Evolutionary conservation across 2,797 vertebrate species (phyloP).

Genomic region (Lutjanus argentimaculatus): DNA sequence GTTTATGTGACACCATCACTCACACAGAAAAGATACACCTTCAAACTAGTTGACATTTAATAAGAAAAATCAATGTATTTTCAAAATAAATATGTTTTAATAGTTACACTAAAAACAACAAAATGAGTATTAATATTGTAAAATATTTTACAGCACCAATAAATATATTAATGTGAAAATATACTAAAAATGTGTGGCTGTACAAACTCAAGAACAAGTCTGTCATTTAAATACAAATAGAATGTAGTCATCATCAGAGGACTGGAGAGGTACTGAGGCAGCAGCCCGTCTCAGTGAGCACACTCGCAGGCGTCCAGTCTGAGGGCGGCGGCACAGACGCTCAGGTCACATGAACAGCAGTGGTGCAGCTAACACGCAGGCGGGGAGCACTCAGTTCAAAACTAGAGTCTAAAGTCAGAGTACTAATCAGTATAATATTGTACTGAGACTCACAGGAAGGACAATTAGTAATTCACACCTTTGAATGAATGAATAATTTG

Average conservation of each 20-base stretch:
- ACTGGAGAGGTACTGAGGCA: slow-evolving; percentile 23
- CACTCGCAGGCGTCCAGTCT: slow-evolving; percentile 31
- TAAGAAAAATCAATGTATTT: slow-evolving; percentile 88
- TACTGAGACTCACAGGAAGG: neutral
- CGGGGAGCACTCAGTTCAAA: neutral
- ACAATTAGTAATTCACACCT: neutral
- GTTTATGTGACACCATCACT: neutral
- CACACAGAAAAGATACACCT: slow-evolving; percentile 18
- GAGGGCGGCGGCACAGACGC: slow-evolving; percentile 22
- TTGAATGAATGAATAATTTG: neutral
- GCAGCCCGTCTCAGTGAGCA: slow-evolving; percentile 24
- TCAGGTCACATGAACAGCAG: slow-evolving; percentile 30
- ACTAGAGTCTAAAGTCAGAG: slow-evolving; percentile 1
- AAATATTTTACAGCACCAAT: slow-evolving; percentile 80
- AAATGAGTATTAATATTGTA: slow-evolving; percentile 89
- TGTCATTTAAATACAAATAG: slow-evolving; percentile 76
- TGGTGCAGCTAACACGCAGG: neutral
- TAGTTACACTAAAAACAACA: slow-evolving; percentile 88
- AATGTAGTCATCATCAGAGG: slow-evolving; percentile 70
- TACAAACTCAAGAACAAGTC: slow-evolving; percentile 67
- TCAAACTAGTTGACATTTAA: slow-evolving; percentile 25
- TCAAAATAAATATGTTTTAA: slow-evolving; percentile 99
- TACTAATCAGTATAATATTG: neutral
- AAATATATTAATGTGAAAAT: slow-evolving; percentile 89
- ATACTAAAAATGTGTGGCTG: slow-evolving; percentile 81